phyloP scores from a whole-genome alignment of 2,113 vertebrate species.

The Pardalotus punctatus region DNA sequence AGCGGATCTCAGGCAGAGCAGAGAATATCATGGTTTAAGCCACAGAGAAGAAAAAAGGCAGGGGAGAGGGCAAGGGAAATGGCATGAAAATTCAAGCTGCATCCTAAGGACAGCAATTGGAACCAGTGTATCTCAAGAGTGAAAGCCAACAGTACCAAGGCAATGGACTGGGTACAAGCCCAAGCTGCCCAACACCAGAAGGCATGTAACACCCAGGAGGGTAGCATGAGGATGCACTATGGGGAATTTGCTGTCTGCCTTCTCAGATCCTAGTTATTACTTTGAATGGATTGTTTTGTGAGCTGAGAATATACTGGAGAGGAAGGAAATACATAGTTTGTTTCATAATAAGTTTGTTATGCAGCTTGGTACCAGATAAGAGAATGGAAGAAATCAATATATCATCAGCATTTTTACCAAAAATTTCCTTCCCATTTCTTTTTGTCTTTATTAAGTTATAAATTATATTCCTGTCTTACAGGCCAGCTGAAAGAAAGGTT shows the following conservation, averaged over 20 bases:
- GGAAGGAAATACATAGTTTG: not conserved
- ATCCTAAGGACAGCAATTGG: not conserved
- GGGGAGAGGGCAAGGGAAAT: not conserved
- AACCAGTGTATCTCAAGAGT: not conserved
- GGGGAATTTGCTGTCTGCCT: not conserved
- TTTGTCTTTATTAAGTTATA: not conserved
- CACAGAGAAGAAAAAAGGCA: not conserved
- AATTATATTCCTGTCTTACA: not conserved
- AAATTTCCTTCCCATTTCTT: not conserved
- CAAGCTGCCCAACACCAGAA: not conserved
- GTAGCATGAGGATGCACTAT: fast-evolving
- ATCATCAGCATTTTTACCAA: not conserved
- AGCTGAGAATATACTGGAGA: not conserved
- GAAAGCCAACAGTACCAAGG: not conserved
- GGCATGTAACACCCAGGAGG: fast-evolving
- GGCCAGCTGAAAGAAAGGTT: not conserved
- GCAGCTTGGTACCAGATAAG: not conserved
- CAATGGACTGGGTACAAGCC: not conserved
- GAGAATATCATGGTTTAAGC: not conserved
- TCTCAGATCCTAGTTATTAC: not conserved
- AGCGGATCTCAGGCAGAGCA: not conserved
- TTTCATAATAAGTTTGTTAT: not conserved
- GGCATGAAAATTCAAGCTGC: not conserved
- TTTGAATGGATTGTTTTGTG: not conserved
- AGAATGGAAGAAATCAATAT: not conserved